Conservation (phyloP, 2,888 invertebrate genomes). For the Pocota personata region DNA sequence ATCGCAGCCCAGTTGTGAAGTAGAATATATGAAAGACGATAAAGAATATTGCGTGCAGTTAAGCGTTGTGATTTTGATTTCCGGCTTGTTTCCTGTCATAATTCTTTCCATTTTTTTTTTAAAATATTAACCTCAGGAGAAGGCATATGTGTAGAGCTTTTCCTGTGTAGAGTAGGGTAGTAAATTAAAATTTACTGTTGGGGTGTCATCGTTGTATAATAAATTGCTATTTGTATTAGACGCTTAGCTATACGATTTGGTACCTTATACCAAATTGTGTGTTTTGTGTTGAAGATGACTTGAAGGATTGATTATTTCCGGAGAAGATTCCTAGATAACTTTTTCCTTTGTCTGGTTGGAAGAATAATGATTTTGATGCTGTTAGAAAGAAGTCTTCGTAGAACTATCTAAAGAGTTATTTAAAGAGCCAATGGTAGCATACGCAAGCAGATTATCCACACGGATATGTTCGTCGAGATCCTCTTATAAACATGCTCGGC, state of each 20-base stretch:
- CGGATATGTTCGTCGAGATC: no score
- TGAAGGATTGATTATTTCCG: conserved; percentile 30
- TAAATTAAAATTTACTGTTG: conserved; percentile 61
- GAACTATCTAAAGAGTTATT: no score
- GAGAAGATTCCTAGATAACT: neutral
- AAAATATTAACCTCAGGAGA: neutral
- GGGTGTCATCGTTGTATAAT: conserved; percentile 59
- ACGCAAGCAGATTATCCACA: no score
- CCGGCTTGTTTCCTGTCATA: conserved; percentile 44
- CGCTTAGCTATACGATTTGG: conserved; percentile 48
- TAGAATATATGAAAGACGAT: conserved; percentile 24
- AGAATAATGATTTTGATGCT: no score
- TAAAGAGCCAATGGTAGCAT: no score
- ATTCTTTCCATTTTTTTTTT: conserved; percentile 52
- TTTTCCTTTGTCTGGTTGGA: no score
- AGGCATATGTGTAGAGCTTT: neutral
- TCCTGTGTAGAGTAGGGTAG: conserved; percentile 28
- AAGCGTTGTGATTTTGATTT: conserved; percentile 63
- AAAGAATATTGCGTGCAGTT: conserved; percentile 59
- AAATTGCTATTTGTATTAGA: conserved; percentile 46
- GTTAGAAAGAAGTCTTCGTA: no score
- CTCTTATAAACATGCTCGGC: no score
- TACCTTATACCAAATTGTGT: conserved; percentile 42
- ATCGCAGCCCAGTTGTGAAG: conserved; percentile 6
- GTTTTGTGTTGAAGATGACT: conserved; percentile 22